Base-by-base conservation (phyloP, 2,888 invertebrate species). In the Leptura quadrifasciata region DNA sequence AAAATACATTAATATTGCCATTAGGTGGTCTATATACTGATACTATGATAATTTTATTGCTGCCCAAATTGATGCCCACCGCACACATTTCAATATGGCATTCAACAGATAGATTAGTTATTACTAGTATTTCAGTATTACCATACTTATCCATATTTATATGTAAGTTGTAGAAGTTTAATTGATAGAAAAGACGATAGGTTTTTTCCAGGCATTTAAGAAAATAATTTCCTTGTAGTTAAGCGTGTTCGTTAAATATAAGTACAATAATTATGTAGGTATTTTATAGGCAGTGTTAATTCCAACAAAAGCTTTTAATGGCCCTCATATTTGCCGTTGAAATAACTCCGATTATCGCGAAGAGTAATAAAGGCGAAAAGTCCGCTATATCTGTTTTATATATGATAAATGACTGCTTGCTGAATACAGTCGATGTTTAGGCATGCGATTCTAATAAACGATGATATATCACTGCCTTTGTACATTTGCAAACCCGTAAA, bases 381-480 rank as follows among this genome's bases (percentile, higher is more conserved):
- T 61, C 61, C 12, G 71, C 60, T 54, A 52, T 71, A 71, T 71
- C 69, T 74, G 74, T 72, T 69, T 79, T 78, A 81, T 77, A 73
- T 68, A 76, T 85, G 85, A 85, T 85, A 83, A 83, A 85, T 84
- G 84, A 80, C 76, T 78, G 74, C 78, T 80, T 80, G 82, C 81
- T 80, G 81, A 79, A 79, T 77, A 72, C 79, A 85, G 83, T 83
- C 82, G 84, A 84, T 82, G 83, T 81, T 84, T 83, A 85, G 85
- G 83, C 84, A 84, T 84, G 84, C 80, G 76, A 82, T 83, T 83
- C 82, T 84, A 84, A 85, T 85, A 85, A 84, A 85, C 80, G 84
- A 84, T 84, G 84, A 85, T 85, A 80, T 84, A 85, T 84, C 78
- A 79, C 81, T 76, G 77, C 82, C 78, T 83, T 81, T 82, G 80